Percentiles rank a stretch among this genome's conserved stretches.
Evolutionary conservation across 1,140 invertebrate genomes (phyloP).

Genomic region (Dryas iulia): DNA sequence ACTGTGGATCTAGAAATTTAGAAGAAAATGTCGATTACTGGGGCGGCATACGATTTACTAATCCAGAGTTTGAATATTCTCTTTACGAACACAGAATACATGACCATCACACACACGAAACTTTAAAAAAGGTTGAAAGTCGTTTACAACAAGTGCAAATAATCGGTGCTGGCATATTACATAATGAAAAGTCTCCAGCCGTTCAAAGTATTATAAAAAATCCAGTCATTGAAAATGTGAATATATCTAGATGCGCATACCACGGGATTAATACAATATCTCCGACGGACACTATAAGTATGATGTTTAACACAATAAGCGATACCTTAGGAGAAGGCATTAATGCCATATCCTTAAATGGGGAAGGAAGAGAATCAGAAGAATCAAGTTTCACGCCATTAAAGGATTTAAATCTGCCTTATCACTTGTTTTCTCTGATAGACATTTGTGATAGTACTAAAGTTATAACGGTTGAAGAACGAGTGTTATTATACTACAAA

Average conservation of each 20-base stretch:
- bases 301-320: slow-evolving; percentile 87
- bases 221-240: slow-evolving; percentile 90
- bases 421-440: slow-evolving; percentile 96
- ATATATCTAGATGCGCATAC: slow-evolving; percentile 91
- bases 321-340: slow-evolving; percentile 94
- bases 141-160: slow-evolving; percentile 92
- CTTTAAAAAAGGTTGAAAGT: slow-evolving; percentile 85
- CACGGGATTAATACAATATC: slow-evolving; percentile 96
- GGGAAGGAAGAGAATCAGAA: slow-evolving; percentile 93
- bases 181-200: slow-evolving; percentile 96
- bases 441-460: slow-evolving; percentile 98
- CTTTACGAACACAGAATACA: slow-evolving; percentile 91
- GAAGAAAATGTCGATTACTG: slow-evolving; percentile 90
- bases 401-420: slow-evolving; percentile 92
- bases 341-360: slow-evolving; percentile 93
- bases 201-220: slow-evolving; percentile 93
- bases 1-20: slow-evolving; percentile 91
- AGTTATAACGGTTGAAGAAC: slow-evolving; percentile 93
- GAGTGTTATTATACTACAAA: slow-evolving; percentile 97
- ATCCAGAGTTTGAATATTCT: slow-evolving; percentile 93
- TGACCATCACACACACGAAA: slow-evolving; percentile 88
- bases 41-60: slow-evolving; percentile 97
- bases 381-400: slow-evolving; percentile 93
- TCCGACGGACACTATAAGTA: slow-evolving; percentile 88
- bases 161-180: slow-evolving; percentile 96